Evolutionary conservation across 1,140 invertebrate species (phyloP).

Genomic region (Meteorus sp.): DNA sequence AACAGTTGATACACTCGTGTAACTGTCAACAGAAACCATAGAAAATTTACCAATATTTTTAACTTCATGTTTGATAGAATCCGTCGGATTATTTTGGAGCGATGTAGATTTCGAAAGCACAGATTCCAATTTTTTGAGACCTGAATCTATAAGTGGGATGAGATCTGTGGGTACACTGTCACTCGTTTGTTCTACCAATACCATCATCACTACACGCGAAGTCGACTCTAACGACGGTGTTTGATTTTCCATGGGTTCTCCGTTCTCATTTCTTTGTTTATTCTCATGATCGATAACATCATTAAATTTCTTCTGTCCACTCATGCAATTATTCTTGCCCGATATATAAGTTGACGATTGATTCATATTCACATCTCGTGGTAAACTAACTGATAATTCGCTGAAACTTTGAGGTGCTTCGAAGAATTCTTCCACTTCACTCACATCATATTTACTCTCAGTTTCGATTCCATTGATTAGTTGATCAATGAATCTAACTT

Average conservation of each 20-base stretch:
- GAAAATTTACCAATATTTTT: slow-evolving; percentile 1
- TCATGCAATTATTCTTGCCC: no score
- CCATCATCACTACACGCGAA: slow-evolving; percentile 46
- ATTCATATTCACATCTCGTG: no score
- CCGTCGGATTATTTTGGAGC: not conserved
- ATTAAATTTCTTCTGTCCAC: not conserved
- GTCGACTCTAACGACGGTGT: slow-evolving; percentile 7
- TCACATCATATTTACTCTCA: not conserved
- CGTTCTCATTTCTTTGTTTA: not conserved
- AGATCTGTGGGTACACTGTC: slow-evolving; percentile 31
- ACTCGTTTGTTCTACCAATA: slow-evolving; percentile 40
- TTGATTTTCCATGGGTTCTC: not conserved
- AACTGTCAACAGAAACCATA: slow-evolving; percentile 30
- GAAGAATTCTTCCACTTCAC: slow-evolving; percentile 35
- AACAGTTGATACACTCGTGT: slow-evolving; percentile 23
- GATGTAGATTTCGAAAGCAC: not conserved
- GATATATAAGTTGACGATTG: no score
- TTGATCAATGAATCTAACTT: slow-evolving; percentile 40
- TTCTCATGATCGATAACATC: slow-evolving; percentile 6
- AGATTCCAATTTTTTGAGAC: slow-evolving; percentile 42
- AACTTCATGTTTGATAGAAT: not conserved
- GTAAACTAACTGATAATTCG: slow-evolving; percentile 6
- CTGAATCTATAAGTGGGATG: slow-evolving; percentile 41
- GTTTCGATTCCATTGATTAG: slow-evolving; percentile 3
- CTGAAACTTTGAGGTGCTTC: slow-evolving; percentile 35